Base-by-base conservation (phyloP, 1,140 invertebrate species). In the Formica selysi region DNA sequence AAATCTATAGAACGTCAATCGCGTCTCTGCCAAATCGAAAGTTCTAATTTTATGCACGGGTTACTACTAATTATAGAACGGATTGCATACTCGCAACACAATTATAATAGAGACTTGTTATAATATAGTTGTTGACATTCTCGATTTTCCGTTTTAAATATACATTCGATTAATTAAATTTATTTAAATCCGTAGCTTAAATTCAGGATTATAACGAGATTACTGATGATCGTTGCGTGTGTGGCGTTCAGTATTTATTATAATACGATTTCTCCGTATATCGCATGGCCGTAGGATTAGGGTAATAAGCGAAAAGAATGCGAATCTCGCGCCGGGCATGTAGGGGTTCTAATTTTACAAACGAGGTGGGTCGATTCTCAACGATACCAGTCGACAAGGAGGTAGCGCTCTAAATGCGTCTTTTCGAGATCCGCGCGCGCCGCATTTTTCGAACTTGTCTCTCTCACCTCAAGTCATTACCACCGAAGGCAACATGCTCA, bases 241-340 rank as follows among this genome's bases (percentile, higher is more conserved):
- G 13, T 10, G 8, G n/a, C 16, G 10, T 19, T 13, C 8, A 11
- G 36, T 16, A 16, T 44, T 57, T 38, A n/a, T 29, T 11, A 22
- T 16, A 19, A 8, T 57, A 22, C 3, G 38, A 32, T 67, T 79
- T 79, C 48, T 44, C 29, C 32, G 22, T 32, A 80, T 80, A 70
- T 80, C 26, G 65, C 68, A 26, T 36, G 57, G 32, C 4, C 10
- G 7, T 68, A 76, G 79, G 64, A 86, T 74, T 84, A 89, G 80
- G 87, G 78, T 91, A 87, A 90, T 91, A 87, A 90, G 88, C 76
- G 81, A 73, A 41, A 51, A 44, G 89, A 88, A 89, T 32, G 90
- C 62, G 64, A 91, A 85, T 86, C 16, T 16, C 83, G 65, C 74
- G 87, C 61, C 36, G 67, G 65, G 76, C 81, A 89, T 68, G 85